Base-by-base conservation (phyloP, 2,888 invertebrate species). In the Lypha dubia region DNA sequence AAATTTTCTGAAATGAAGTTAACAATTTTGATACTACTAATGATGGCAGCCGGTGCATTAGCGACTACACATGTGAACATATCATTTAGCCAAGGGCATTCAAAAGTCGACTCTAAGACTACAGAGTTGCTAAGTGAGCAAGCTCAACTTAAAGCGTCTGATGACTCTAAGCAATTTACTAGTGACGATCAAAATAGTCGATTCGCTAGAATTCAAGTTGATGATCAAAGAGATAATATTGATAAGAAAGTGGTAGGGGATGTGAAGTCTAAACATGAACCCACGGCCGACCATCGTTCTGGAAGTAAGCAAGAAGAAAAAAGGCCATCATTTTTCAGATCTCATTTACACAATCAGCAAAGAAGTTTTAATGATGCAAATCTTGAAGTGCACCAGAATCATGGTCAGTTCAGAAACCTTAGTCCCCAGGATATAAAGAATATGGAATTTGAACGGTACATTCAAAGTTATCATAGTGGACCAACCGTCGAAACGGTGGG, bases 71-170 rank as follows among this genome's bases (percentile, higher is more conserved):
- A 91, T 87, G 90, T 91, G 17, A 90, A 91, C 76, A 88, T 91
- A 44, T 89, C 91, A 32, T 89, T 91, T 70, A 89, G 88, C 70
- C 88, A 89, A 65, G 88, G 89, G 22, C 87, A 88, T 56, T 86
- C 87, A 41, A 88, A 88, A 44, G 93, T 92, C 90, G 93, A 94
- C 7, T 94, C 94, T 5, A 94, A 93, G 85, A 93, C 94, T 0
- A 6, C 20, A 20, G 49, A 60, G 15, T n/a, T 60, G 17, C 53
- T 17, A 46, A 63, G 49, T 9, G 62, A 81, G 13, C 11, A 58
- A 13, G 63, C 3, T 13, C 53, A 71, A 35, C 65, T 76, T 32
- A 71, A 67, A 38, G 9, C 44, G 24, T 56, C 73, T 11, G 73
- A 73, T 20, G 35, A 76, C n/a, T 32, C 20, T 15, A 58, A 74